Percentiles rank a stretch among this genome's conserved stretches.
Evolutionary conservation across 2,113 vertebrate genomes (phyloP).

Genomic region (Craseonycteris thonglongyai): DNA sequence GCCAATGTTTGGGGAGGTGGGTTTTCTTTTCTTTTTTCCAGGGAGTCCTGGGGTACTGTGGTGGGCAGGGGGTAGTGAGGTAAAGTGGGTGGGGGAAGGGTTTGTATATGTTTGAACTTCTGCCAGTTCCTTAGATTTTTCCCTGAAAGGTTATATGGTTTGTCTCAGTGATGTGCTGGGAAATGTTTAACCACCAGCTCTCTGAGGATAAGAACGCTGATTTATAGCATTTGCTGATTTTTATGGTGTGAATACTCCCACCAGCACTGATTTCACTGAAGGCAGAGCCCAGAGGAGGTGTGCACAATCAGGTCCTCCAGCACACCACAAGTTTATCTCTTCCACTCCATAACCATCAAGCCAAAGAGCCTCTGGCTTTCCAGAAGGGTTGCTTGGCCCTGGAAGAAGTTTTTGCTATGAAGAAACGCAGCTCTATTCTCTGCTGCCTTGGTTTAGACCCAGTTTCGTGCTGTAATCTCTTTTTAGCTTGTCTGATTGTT

Average conservation of each 20-base stretch:
- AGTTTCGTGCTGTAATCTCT: background rate
- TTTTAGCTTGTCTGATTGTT: background rate
- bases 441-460: background rate
- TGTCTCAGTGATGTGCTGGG: background rate
- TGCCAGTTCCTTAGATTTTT: background rate
- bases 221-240: background rate
- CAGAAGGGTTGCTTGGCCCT: background rate
- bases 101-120: background rate
- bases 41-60: background rate
- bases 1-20: background rate
- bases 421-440: background rate
- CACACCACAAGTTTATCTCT: background rate
- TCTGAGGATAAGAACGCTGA: background rate
- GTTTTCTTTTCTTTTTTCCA: background rate
- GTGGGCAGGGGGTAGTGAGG: background rate
- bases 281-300: background rate
- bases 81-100: background rate
- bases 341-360: background rate
- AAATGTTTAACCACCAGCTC: background rate
- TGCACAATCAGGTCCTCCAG: fast-evolving
- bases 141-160: background rate
- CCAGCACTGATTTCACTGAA: background rate
- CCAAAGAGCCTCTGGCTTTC: no score
- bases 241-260: background rate
- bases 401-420: background rate